These are phyloP conservation scores for Drosophila histrio DNA, from an alignment of 2,888 invertebrate genomes.

Conservation along the genomic window DNA sequence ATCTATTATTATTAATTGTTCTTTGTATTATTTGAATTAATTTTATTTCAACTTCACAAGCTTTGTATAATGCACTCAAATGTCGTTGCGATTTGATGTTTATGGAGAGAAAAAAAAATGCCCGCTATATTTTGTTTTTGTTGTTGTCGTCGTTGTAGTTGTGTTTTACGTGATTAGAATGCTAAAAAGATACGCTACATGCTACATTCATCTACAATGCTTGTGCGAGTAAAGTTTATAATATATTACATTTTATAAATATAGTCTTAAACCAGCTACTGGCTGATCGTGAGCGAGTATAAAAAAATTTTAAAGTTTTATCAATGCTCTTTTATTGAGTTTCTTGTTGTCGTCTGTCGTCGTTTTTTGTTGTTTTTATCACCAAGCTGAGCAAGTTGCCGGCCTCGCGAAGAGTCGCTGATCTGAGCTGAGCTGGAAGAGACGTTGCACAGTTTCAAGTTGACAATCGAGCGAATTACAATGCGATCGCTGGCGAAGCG, in stretches of 20 bases:
- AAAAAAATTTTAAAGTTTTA: slow-evolving; percentile 22
- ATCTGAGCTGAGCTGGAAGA: slow-evolving; percentile 3
- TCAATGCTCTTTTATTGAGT: too few relatives aligned
- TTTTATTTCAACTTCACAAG: not conserved
- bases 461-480: slow-evolving; percentile 58
- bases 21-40: not conserved
- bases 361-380: slow-evolving; percentile 50
- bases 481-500: slow-evolving; percentile 59
- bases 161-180: slow-evolving; percentile 57
- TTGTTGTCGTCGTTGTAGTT: not conserved
- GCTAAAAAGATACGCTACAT: slow-evolving; percentile 5
- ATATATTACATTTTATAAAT: slow-evolving; percentile 8
- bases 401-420: slow-evolving; percentile 46
- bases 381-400: slow-evolving; percentile 51
- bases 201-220: slow-evolving; percentile 1
- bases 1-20: not conserved
- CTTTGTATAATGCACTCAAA: slow-evolving; percentile 4
- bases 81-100: not conserved
- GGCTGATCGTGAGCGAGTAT: slow-evolving; percentile 33
- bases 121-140: slow-evolving; percentile 9
- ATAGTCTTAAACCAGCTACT: slow-evolving; percentile 20
- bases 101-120: not conserved
- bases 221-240: not conserved
- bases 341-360: slow-evolving; percentile 11
- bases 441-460: slow-evolving; percentile 55